Percentiles rank a stretch among this genome's conserved stretches.
Evolutionary conservation across 2,113 vertebrate genomes (phyloP).

Genomic region (Neolamprologus longior): DNA sequence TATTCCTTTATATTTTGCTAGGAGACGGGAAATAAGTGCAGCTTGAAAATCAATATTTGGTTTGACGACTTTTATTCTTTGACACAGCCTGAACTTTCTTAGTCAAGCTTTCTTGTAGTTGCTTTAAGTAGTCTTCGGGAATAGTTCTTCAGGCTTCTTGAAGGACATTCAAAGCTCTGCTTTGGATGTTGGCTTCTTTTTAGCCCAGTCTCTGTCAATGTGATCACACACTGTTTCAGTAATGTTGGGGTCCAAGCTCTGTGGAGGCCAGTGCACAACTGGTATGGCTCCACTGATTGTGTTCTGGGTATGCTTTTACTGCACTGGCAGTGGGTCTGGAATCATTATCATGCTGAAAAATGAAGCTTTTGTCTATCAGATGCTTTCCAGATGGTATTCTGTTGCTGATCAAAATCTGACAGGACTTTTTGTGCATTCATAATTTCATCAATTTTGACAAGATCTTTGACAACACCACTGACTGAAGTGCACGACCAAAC

Average conservation of each 20-base stretch:
- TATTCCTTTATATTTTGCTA: background rate
- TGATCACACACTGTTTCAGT: background rate
- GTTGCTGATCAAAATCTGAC: background rate
- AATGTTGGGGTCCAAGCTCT: background rate
- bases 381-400: background rate
- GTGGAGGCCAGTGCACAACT: background rate
- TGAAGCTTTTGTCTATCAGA: background rate
- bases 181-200: background rate
- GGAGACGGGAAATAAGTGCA: background rate
- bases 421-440: background rate
- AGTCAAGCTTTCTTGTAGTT: background rate
- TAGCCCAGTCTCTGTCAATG: background rate
- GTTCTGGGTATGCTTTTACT: background rate
- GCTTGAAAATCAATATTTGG: background rate
- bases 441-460: background rate
- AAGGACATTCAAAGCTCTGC: background rate
- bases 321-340: background rate
- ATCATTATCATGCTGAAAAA: background rate
- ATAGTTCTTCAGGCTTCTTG: background rate
- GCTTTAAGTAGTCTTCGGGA: background rate
- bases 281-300: background rate
- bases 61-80: background rate
- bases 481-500: background rate
- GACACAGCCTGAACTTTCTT: background rate
- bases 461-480: background rate